Percentiles rank a stretch among this genome's conserved stretches.
These are phyloP conservation scores for Dipodomys ordii DNA, from an alignment of 2,113 vertebrate species.

Conservation along the genomic window DNA sequence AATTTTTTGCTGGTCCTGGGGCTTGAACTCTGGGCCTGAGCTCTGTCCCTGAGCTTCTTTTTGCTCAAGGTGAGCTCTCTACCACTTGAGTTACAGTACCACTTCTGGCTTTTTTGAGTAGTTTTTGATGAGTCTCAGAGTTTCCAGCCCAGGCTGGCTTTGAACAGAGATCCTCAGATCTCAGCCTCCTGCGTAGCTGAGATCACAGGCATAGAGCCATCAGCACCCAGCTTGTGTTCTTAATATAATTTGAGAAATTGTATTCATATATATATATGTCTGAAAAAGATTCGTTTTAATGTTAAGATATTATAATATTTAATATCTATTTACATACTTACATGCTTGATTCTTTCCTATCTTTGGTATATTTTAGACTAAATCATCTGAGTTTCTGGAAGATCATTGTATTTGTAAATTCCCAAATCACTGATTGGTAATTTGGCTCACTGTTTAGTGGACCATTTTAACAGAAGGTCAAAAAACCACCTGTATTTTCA, in stretches of 20 bases:
- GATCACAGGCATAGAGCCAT: background rate
- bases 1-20: too few relatives aligned
- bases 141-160: too few relatives aligned
- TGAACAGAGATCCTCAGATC: too few relatives aligned
- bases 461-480: background rate
- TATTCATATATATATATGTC: slow-evolving; percentile 9
- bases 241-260: slow-evolving; percentile 19
- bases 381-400: slow-evolving; percentile 44
- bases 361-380: slow-evolving; percentile 24
- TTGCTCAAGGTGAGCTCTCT: too few relatives aligned
- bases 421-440: background rate
- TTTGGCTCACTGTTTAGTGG: background rate
- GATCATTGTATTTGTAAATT: background rate
- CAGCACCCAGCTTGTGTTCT: slow-evolving; percentile 40
- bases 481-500: background rate
- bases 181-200: too few relatives aligned
- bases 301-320: background rate
- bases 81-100: too few relatives aligned
- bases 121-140: too few relatives aligned
- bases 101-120: background rate
- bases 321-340: slow-evolving; percentile 20
- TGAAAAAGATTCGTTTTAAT: background rate
- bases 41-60: too few relatives aligned
- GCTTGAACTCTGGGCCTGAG: too few relatives aligned
- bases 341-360: slow-evolving; percentile 28